Conservation (phyloP, 2,113 vertebrate genomes). For the Hepsetus odoe region DNA sequence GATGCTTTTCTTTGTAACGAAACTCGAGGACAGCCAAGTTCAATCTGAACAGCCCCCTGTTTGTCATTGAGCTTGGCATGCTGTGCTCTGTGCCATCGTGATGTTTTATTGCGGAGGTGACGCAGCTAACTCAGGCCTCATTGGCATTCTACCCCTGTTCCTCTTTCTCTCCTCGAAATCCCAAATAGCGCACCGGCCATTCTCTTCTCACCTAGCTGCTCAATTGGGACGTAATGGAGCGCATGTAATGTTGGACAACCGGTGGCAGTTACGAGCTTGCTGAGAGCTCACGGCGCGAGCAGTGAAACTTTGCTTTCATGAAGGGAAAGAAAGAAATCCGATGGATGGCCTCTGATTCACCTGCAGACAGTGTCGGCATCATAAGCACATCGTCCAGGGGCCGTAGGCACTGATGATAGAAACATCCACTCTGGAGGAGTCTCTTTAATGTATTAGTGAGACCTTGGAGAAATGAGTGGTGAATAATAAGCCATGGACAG, state of each 20-base stretch:
- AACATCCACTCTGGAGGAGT: slow-evolving; percentile 12
- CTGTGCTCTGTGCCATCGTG: neutral
- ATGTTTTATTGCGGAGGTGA: slow-evolving; percentile 25
- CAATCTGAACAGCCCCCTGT: neutral
- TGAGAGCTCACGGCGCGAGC: neutral
- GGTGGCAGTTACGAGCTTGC: slow-evolving; percentile 37
- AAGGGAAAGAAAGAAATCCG: neutral
- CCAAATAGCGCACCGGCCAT: slow-evolving; percentile 2
- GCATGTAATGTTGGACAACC: slow-evolving; percentile 30
- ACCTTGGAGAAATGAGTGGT: slow-evolving; percentile 29
- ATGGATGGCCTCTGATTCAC: slow-evolving; percentile 30
- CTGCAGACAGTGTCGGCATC: neutral
- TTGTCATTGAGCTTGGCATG: slow-evolving; percentile 5
- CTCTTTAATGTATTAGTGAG: neutral
- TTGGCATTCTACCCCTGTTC: slow-evolving; percentile 29
- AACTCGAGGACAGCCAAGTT: neutral
- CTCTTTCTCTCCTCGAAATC: neutral
- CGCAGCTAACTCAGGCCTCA: slow-evolving; percentile 7
- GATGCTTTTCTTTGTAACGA: neutral
- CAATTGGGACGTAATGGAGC: slow-evolving; percentile 10
- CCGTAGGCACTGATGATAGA: slow-evolving; percentile 33
- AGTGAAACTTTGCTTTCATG: neutral
- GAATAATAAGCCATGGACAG: slow-evolving; percentile 24
- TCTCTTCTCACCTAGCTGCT: slow-evolving; percentile 28
- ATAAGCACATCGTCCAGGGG: neutral